A percentile compares a stretch with the other conserved stretches of the same genome.
phyloP scores from a whole-genome alignment of 2,797 vertebrate genomes.

The Muraenolepis orangiensis region DNA sequence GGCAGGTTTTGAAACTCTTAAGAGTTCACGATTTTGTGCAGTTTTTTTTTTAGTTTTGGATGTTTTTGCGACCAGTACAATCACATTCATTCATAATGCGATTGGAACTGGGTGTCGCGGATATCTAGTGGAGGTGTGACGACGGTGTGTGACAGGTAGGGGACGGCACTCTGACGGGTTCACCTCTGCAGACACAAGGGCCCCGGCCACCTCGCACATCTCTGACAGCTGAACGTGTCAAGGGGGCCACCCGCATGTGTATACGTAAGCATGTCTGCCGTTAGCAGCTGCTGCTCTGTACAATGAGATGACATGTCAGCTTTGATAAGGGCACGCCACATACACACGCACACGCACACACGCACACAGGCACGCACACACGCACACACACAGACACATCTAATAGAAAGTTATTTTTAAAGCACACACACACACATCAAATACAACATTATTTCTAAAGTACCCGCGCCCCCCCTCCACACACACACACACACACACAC shows the following conservation, averaged over 20 bases:
- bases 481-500: conserved; percentile 3
- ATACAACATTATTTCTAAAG: background rate
- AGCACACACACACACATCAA: background rate
- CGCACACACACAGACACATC: too few relatives aligned
- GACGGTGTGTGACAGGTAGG: too few relatives aligned
- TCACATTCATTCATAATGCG: too few relatives aligned
- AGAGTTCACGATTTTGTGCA: background rate
- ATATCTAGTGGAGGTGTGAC: too few relatives aligned
- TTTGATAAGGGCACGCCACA: too few relatives aligned
- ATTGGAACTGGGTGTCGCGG: background rate
- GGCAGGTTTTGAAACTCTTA: background rate
- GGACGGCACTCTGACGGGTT: background rate
- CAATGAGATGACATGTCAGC: background rate
- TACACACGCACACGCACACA: background rate
- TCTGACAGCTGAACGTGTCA: background rate
- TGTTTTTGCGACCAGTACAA: background rate
- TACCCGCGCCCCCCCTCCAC: too few relatives aligned
- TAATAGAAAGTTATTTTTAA: background rate
- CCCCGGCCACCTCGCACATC: background rate
- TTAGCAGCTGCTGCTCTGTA: background rate
- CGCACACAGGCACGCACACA: too few relatives aligned
- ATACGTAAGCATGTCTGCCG: background rate
- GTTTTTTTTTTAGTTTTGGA: background rate
- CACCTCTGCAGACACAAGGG: background rate
- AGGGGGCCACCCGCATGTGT: background rate